phyloP scores from a whole-genome alignment of 2,888 invertebrate genomes.

The Furcula furcula region DNA sequence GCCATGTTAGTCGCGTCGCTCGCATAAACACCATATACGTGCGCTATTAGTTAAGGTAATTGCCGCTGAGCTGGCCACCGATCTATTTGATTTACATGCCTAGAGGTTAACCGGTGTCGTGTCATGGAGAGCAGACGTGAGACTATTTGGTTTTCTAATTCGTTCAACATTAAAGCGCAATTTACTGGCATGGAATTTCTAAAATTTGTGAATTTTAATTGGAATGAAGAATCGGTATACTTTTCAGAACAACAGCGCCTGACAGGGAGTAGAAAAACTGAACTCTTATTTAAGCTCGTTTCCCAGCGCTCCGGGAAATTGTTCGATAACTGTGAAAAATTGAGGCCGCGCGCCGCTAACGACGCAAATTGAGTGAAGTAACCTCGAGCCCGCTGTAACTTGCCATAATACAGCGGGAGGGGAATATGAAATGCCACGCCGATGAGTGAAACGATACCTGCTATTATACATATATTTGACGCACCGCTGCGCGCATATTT shows the following conservation, averaged over 20 bases:
- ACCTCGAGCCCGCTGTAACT: constrained; percentile 27
- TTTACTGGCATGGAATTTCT: no score
- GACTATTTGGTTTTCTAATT: background rate
- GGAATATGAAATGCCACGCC: constrained; percentile 26
- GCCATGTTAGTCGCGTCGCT: constrained; percentile 28
- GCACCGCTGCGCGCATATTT: constrained; percentile 19
- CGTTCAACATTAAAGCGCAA: background rate
- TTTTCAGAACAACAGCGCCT: constrained; percentile 10
- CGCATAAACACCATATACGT: constrained; percentile 38
- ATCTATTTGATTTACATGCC: constrained; percentile 42
- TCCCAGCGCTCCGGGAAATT: constrained; percentile 40
- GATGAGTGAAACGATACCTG: constrained; percentile 32
- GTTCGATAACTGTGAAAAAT: constrained; percentile 76
- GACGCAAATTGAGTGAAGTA: constrained; percentile 72
- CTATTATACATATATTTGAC: constrained; percentile 28
- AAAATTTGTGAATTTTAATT: background rate
- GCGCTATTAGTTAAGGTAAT: constrained; percentile 41
- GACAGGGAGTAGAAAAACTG: constrained; percentile 36
- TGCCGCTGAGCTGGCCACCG: constrained; percentile 18
- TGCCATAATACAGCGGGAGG: constrained; percentile 23
- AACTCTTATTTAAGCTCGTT: constrained; percentile 64
- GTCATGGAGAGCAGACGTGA: constrained; percentile 7
- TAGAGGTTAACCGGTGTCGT: constrained; percentile 19
- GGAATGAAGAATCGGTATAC: constrained; percentile 3
- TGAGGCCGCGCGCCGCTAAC: constrained; percentile 57